A percentile compares a stretch with the other conserved stretches of the same genome.
These are phyloP conservation scores for Crotalus viridis DNA, from an alignment of 2,113 vertebrate species.

Conservation along the genomic window DNA sequence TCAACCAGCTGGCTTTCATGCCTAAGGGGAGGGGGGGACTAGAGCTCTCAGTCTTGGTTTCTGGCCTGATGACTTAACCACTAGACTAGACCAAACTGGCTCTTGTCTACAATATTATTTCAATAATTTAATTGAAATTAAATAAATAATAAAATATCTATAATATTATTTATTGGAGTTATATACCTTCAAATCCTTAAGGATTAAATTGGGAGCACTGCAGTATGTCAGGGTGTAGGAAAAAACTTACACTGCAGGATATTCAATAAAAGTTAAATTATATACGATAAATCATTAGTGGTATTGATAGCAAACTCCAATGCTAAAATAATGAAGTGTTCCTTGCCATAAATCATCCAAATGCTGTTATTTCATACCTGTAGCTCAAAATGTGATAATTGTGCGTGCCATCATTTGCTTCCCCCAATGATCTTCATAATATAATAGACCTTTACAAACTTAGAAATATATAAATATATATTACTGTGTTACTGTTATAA, in stretches of 20 bases:
- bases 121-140: neutral
- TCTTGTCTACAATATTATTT: neutral
- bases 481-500: neutral
- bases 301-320: neutral
- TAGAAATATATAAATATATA: neutral
- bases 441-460: neutral
- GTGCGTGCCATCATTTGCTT: neutral
- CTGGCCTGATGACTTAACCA: neutral
- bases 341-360: neutral
- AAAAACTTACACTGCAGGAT: neutral
- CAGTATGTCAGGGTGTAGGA: neutral
- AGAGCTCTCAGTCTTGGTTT: neutral
- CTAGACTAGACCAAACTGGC: neutral
- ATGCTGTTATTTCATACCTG: neutral
- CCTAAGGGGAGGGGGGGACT: neutral
- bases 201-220: neutral
- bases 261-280: neutral
- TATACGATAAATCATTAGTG: neutral
- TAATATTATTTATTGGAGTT: neutral
- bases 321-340: neutral
- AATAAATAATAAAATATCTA: neutral
- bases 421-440: neutral
- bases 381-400: neutral
- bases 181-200: neutral
- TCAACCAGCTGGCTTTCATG: neutral